Evolutionary conservation across 1,140 invertebrate species (phyloP).

Genomic region (Ips nitidus): DNA sequence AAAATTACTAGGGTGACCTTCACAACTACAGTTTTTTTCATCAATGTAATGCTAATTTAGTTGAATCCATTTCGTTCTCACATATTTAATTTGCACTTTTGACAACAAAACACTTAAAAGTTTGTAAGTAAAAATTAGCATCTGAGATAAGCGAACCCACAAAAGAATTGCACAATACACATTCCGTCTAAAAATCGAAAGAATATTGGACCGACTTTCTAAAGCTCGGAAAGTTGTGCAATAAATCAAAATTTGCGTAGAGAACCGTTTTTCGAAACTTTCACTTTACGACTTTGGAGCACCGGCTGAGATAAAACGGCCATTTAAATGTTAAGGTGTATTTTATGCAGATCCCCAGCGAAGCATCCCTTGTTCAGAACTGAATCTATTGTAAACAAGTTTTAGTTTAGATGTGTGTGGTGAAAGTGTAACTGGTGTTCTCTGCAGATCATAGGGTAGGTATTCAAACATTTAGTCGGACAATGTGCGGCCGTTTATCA

Average conservation of each 20-base stretch:
- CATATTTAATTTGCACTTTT: no score
- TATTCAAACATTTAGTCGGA: constrained; percentile 48
- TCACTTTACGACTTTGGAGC: constrained; percentile 29
- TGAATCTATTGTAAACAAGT: constrained; percentile 20
- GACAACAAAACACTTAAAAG: no score
- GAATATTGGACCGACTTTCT: constrained; percentile 15
- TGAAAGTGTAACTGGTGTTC: not conserved
- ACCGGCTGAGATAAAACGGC: constrained; percentile 24
- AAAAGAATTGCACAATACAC: no score
- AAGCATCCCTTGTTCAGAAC: constrained; percentile 5
- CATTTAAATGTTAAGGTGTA: constrained; percentile 26
- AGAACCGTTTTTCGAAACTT: constrained; percentile 29
- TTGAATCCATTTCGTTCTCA: no score
- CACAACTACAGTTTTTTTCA: no score
- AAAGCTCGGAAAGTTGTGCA: constrained; percentile 26
- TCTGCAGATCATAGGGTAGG: constrained; percentile 20
- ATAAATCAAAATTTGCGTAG: constrained; percentile 37
- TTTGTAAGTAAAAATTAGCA: no score
- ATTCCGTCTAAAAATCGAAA: not conserved
- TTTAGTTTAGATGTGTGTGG: constrained; percentile 13
- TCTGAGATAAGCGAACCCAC: no score
- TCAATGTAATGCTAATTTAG: no score
- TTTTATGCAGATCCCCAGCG: constrained; percentile 14
- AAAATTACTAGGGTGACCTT: no score
- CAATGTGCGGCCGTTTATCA: constrained; percentile 50